Evolutionary conservation across 2,888 invertebrate genomes (phyloP).

Genomic region (Mythimna lalbum): DNA sequence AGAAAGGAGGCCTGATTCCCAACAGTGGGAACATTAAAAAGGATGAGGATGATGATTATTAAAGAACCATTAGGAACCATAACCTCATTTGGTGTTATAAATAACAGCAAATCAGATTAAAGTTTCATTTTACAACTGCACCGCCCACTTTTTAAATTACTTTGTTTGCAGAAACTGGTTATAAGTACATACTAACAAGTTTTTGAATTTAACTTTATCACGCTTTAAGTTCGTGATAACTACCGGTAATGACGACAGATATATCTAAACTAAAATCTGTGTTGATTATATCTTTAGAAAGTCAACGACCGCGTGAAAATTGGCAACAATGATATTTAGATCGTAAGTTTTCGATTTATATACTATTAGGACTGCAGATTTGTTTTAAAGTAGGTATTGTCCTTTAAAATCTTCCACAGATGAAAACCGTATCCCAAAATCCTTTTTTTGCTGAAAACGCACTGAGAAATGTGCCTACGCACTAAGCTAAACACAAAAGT

Average conservation of each 20-base stretch:
- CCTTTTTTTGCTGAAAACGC: too few relatives aligned
- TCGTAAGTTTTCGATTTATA: too few relatives aligned
- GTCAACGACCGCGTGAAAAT: constrained; percentile 16
- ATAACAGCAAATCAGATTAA: constrained; percentile 40
- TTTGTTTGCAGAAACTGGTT: constrained; percentile 22
- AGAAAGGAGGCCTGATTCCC: too few relatives aligned
- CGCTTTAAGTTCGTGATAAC: constrained; percentile 19
- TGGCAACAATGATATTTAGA: not conserved
- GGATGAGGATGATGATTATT: too few relatives aligned
- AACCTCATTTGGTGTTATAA: not conserved
- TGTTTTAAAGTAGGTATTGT: too few relatives aligned
- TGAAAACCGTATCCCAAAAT: too few relatives aligned
- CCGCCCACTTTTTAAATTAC: constrained; percentile 43
- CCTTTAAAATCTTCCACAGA: too few relatives aligned
- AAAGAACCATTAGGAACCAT: too few relatives aligned
- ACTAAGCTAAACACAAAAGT: too few relatives aligned
- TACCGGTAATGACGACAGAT: constrained; percentile 15
- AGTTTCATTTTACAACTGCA: constrained; percentile 20
- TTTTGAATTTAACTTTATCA: constrained; percentile 52
- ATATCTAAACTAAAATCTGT: constrained; percentile 18
- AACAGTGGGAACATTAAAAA: too few relatives aligned
- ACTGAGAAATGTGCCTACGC: too few relatives aligned
- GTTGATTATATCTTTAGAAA: constrained; percentile 9
- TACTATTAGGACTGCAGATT: too few relatives aligned
- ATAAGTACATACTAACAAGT: constrained; percentile 38